These are phyloP conservation scores for Chironomus striatipennis DNA, from an alignment of 1,140 invertebrate genomes.

Conservation along the genomic window DNA sequence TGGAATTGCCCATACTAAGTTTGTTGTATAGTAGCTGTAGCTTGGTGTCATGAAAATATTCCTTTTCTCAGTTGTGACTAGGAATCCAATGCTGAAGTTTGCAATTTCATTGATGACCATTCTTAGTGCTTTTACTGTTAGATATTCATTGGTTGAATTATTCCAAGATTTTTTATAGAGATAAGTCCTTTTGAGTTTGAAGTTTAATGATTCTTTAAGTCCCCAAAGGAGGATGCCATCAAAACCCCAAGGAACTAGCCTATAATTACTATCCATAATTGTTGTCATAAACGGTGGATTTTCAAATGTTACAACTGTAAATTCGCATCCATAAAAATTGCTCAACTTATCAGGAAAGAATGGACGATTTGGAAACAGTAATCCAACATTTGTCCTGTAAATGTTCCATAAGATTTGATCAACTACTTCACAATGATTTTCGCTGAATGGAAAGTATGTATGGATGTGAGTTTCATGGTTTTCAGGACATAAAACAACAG, in stretches of 20 bases:
- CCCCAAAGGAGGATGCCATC: not conserved
- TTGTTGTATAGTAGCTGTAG: not conserved
- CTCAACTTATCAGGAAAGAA: slow-evolving; percentile 22
- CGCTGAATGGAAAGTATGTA: slow-evolving; percentile 10
- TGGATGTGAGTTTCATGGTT: not conserved
- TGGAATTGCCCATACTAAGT: not conserved
- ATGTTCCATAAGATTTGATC: not conserved
- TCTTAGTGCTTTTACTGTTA: not conserved
- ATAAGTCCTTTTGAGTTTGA: not conserved
- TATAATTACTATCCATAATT: not conserved
- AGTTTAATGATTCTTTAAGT: not conserved
- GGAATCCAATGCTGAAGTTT: slow-evolving; percentile 6
- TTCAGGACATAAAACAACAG: not conserved
- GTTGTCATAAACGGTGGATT: not conserved
- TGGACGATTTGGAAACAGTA: not conserved
- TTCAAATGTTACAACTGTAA: not conserved
- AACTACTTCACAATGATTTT: not conserved
- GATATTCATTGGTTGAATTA: not conserved
- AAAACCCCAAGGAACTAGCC: not conserved
- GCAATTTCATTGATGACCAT: not conserved
- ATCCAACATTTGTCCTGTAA: not conserved
- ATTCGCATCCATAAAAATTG: slow-evolving; percentile 22
- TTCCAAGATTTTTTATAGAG: not conserved
- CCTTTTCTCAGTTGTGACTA: not conserved
- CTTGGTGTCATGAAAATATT: not conserved